Percentiles rank a stretch among this genome's conserved stretches.
Conservation (phyloP, 2,113 vertebrate genomes). For the Paralichthys olivaceus region DNA sequence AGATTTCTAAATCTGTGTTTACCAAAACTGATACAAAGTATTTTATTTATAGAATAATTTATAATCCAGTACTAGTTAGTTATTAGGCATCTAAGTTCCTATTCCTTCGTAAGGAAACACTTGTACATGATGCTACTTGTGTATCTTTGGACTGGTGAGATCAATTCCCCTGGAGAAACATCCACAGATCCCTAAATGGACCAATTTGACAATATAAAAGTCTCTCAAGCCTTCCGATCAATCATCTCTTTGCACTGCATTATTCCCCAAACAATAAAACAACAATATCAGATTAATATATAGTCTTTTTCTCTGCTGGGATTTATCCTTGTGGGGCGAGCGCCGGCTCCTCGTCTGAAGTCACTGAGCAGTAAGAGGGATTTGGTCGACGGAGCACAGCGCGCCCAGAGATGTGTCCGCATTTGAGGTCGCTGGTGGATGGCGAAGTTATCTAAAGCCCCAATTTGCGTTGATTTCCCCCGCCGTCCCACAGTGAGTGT, state of each 20-base stretch:
- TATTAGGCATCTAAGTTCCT: accelerated
- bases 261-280: constrained; percentile 78
- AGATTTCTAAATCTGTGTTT: constrained; percentile 18
- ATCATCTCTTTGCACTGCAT: constrained; percentile 67
- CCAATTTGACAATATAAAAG: constrained; percentile 65
- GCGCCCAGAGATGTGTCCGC: constrained; percentile 57
- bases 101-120: constrained; percentile 14
- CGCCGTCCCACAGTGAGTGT: constrained; percentile 68
- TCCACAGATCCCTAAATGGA: constrained; percentile 62
- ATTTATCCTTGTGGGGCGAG: constrained; percentile 76
- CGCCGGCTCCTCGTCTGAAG: constrained; percentile 76
- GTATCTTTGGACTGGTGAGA: constrained; percentile 47
- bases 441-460: constrained; percentile 81
- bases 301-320: constrained; percentile 66
- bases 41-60: background rate
- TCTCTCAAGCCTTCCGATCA: constrained; percentile 73
- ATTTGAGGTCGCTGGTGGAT: constrained; percentile 81
- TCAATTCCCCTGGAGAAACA: constrained; percentile 55
- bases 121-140: constrained; percentile 39
- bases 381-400: constrained; percentile 80
- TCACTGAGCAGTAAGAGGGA: constrained; percentile 72
- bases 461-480: constrained; percentile 69
- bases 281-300: constrained; percentile 83
- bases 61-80: background rate
- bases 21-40: background rate